A percentile compares a stretch with the other conserved stretches of the same genome.
These are phyloP conservation scores for Formica exsecta DNA, from an alignment of 1,140 invertebrate genomes.

Conservation along the genomic window DNA sequence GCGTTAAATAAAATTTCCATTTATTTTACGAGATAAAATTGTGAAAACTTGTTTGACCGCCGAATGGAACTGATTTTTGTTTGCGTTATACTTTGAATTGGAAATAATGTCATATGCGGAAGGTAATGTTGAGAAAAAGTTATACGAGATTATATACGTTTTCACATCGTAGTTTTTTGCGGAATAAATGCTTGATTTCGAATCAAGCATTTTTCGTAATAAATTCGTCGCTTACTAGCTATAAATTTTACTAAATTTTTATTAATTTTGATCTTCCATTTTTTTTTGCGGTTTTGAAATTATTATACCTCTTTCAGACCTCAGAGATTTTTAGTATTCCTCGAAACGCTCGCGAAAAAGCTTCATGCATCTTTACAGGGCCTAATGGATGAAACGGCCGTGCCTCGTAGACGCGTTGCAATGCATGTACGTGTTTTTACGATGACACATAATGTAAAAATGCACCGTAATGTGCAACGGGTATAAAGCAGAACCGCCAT, in stretches of 20 bases:
- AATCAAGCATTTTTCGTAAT: no score
- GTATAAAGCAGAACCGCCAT: not conserved
- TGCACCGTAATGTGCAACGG: not conserved
- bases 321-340: no score
- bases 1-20: slow-evolving; percentile 23
- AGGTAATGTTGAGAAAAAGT: not conserved
- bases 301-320: not conserved
- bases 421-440: slow-evolving; percentile 12
- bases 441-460: slow-evolving; percentile 35
- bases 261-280: not conserved
- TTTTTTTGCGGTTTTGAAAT: not conserved
- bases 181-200: no score
- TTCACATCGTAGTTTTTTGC: not conserved
- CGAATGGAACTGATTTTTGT: not conserved
- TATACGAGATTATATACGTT: not conserved
- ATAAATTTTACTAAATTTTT: not conserved
- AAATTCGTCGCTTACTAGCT: not conserved
- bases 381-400: slow-evolving; percentile 11
- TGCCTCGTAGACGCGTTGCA: slow-evolving; percentile 14
- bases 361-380: not conserved
- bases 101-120: not conserved
- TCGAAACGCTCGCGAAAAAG: not conserved
- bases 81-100: slow-evolving; percentile 2
- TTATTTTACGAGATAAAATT: slow-evolving; percentile 10
- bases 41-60: not conserved